Percentiles rank a stretch among this genome's conserved stretches.
These are phyloP conservation scores for Thaleichthys pacificus DNA, from an alignment of 2,797 vertebrate species.

Conservation along the genomic window DNA sequence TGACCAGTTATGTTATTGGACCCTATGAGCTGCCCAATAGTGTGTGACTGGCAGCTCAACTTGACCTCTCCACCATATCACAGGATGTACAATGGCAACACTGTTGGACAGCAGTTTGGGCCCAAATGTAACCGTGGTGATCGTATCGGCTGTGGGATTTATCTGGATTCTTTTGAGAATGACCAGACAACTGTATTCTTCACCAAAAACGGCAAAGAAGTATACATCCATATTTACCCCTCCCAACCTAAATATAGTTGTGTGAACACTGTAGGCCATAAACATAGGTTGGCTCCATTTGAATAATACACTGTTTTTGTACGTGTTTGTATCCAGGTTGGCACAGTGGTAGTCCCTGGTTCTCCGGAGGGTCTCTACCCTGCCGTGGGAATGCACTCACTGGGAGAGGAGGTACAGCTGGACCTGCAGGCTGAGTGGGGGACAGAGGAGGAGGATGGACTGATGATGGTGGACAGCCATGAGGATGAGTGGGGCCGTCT, in stretches of 20 bases:
- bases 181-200: conserved; percentile 92
- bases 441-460: conserved; percentile 84
- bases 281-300: background rate
- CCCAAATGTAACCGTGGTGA: conserved; percentile 92
- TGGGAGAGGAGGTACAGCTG: conserved; percentile 92
- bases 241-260: background rate
- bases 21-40: background rate
- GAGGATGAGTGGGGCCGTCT: conserved; percentile 95
- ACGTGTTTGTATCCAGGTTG: conserved; percentile 74
- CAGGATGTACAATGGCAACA: conserved; percentile 92
- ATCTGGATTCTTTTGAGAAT: conserved; percentile 81
- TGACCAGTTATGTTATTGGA: background rate
- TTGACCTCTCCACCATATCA: conserved; percentile 10
- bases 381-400: conserved; percentile 91
- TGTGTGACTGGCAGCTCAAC: background rate
- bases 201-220: conserved; percentile 93
- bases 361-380: conserved; percentile 87
- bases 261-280: background rate
- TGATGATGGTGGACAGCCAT: conserved; percentile 96
- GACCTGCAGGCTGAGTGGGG: conserved; percentile 88
- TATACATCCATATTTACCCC: conserved; percentile 55
- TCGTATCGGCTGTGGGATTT: conserved; percentile 90
- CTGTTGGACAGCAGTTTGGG: conserved; percentile 92
- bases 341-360: conserved; percentile 82
- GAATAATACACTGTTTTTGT: conserved; percentile 11